These are phyloP conservation scores for Suncus etruscus DNA, from an alignment of 2,113 vertebrate genomes.

Conservation along the genomic window DNA sequence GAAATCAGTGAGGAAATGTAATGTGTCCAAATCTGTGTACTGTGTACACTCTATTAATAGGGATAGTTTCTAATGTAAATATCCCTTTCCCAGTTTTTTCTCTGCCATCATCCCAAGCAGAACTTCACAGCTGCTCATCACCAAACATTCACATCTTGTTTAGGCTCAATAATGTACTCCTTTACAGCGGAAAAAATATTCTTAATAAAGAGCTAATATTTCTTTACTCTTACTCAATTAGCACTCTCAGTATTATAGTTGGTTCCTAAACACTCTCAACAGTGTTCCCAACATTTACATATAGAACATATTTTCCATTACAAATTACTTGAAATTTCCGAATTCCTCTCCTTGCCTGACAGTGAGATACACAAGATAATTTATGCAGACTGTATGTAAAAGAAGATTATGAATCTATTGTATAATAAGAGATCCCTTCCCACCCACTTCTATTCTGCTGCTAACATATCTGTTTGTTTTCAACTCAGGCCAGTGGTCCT, in stretches of 20 bases:
- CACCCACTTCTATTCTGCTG: background rate
- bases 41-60: background rate
- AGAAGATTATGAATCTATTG: background rate
- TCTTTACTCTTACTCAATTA: too few species aligned
- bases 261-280: background rate
- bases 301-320: too few species aligned
- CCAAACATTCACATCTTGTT: background rate
- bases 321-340: background rate
- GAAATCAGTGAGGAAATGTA: background rate
- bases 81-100: conserved; percentile 2
- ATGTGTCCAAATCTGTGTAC: too few species aligned
- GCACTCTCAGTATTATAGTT: too few species aligned
- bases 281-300: background rate
- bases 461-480: background rate
- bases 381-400: background rate
- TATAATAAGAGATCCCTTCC: background rate
- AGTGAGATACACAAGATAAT: background rate
- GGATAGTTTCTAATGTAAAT: background rate
- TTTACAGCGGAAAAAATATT: background rate
- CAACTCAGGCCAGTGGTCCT: background rate
- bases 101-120: background rate
- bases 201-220: too few species aligned
- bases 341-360: background rate
- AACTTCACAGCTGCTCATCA: background rate
- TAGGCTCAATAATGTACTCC: background rate